phyloP scores from a whole-genome alignment of 2,888 invertebrate species.

The Xestia ashworthii region DNA sequence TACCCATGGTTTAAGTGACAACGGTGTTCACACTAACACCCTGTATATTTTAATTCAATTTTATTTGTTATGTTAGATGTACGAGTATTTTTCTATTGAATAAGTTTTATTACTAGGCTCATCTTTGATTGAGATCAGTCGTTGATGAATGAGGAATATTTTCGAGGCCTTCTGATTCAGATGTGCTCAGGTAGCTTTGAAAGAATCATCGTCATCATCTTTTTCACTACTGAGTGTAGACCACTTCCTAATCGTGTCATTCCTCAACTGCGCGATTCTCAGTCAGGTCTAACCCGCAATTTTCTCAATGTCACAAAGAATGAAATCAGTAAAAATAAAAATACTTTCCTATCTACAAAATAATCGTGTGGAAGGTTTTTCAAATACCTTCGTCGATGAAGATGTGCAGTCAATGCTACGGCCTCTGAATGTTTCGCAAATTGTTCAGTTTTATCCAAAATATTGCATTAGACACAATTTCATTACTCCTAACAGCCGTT shows the following conservation, averaged over 20 bases:
- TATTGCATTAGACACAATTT: constrained; percentile 10
- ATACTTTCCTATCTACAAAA: not conserved
- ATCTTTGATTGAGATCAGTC: not conserved
- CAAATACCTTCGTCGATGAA: constrained; percentile 7
- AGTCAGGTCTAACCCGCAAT: no score
- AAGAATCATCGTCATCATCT: not conserved
- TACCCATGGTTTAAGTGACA: no score
- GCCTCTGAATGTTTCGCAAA: constrained; percentile 13
- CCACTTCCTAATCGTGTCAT: no score
- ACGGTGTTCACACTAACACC: no score
- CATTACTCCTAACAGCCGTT: not conserved
- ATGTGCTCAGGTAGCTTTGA: not conserved
- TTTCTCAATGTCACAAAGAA: not conserved
- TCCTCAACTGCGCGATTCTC: no score
- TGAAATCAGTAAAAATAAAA: not conserved
- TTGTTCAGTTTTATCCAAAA: constrained; percentile 16
- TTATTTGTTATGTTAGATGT: not conserved
- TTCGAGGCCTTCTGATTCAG: not conserved
- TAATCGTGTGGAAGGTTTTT: not conserved
- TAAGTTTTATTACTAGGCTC: not conserved
- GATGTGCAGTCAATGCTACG: constrained; percentile 26
- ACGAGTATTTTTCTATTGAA: not conserved
- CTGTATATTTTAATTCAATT: no score
- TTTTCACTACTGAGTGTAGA: no score
- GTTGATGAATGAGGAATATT: not conserved